A percentile compares a stretch with the other conserved stretches of the same genome.
These are phyloP conservation scores for Aptenodytes forsteri DNA, from an alignment of 2,113 vertebrate species.

Conservation along the genomic window DNA sequence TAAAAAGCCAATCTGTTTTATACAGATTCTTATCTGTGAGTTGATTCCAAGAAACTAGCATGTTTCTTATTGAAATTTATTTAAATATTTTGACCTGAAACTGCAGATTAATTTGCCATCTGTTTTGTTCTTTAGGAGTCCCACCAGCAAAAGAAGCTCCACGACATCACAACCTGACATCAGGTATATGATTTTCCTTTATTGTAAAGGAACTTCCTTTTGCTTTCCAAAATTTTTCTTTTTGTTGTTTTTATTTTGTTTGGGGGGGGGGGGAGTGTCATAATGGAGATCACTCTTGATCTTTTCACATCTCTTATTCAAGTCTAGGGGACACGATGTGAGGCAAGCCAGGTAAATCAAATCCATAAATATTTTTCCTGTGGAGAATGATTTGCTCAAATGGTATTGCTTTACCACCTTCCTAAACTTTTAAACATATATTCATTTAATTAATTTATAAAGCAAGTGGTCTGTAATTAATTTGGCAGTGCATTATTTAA, in stretches of 20 bases:
- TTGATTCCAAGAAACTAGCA: background rate
- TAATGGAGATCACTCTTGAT: background rate
- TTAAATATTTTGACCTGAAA: background rate
- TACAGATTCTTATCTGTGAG: background rate
- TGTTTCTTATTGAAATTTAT: background rate
- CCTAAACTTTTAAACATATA: background rate
- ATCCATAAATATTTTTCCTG: background rate
- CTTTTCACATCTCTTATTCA: background rate
- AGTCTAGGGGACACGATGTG: background rate
- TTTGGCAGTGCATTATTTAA: background rate
- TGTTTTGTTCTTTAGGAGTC: conserved; percentile 4
- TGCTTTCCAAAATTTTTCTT: background rate
- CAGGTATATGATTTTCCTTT: conserved; percentile 52
- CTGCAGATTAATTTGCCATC: background rate
- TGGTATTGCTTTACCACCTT: background rate
- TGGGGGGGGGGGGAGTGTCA: no score
- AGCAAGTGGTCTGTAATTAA: background rate
- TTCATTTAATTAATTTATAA: background rate
- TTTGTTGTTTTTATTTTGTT: background rate
- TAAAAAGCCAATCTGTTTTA: background rate
- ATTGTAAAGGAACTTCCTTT: background rate
- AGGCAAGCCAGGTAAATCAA: background rate
- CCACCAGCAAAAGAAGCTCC: conserved; percentile 46
- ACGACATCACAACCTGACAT: conserved; percentile 54
- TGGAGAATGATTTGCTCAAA: background rate